phyloP scores from a whole-genome alignment of 2,113 vertebrate species.

The Balaenoptera acutorostrata region DNA sequence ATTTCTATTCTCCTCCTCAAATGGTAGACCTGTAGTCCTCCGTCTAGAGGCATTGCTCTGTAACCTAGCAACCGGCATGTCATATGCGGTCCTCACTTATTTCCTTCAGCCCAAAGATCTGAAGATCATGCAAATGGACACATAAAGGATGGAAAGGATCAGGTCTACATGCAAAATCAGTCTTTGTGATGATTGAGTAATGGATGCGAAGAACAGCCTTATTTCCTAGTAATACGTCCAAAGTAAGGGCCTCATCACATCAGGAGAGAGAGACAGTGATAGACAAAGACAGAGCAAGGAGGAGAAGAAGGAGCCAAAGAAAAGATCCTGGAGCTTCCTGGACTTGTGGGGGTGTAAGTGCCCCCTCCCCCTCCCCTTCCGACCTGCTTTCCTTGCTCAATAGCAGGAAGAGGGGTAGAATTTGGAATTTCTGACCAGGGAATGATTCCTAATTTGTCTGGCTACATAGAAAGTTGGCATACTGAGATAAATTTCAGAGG shows the following conservation, averaged over 20 bases:
- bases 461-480: not conserved
- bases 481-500: conserved; percentile 22
- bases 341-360: accelerated
- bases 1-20: not conserved
- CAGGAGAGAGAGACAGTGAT: not conserved
- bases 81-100: not conserved
- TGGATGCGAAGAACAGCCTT: not conserved
- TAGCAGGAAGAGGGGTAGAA: not conserved
- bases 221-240: not conserved
- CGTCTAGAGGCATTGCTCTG: not conserved
- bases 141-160: not conserved
- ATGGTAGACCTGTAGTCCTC: not conserved
- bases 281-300: not conserved
- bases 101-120: not conserved
- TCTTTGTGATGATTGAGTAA: not conserved
- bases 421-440: not conserved
- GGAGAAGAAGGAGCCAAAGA: not conserved
- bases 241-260: not conserved
- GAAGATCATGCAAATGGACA: not conserved
- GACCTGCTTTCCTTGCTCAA: not conserved
- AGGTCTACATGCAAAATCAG: not conserved
- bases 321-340: not conserved
- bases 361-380: accelerated
- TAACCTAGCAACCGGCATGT: conserved; percentile 62
- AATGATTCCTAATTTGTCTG: not conserved